Evolutionary conservation across 2,888 invertebrate genomes (phyloP).

Genomic region (Hemistola chrysoprasaria): DNA sequence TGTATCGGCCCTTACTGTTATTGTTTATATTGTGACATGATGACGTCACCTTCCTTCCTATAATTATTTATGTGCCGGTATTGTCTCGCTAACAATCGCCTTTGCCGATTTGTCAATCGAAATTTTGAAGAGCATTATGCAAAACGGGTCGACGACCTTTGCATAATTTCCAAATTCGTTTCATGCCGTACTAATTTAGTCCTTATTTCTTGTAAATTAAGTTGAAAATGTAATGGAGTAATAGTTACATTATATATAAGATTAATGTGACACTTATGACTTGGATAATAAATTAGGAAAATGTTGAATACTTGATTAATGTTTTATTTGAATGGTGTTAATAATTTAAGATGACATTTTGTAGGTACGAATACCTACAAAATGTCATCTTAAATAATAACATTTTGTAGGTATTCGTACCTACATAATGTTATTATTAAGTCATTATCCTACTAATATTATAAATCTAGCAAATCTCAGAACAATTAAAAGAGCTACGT

Average conservation of each 20-base stretch:
- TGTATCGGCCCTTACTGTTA: conserved; percentile 9
- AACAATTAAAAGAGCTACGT: too few relatives aligned
- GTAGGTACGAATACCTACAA: too few relatives aligned
- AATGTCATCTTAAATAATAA: too few relatives aligned
- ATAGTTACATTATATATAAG: too few relatives aligned
- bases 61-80: conserved; percentile 42
- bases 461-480: too few relatives aligned
- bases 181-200: conserved; percentile 1
- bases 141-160: conserved; percentile 31
- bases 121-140: conserved; percentile 43
- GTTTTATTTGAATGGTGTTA: neutral
- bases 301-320: too few relatives aligned
- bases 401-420: too few relatives aligned
- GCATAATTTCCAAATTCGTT: conserved; percentile 12
- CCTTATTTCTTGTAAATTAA: neutral
- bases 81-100: conserved; percentile 67
- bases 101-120: conserved; percentile 49
- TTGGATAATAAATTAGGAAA: too few relatives aligned
- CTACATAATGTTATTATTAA: too few relatives aligned
- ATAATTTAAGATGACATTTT: neutral
- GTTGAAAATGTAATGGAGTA: neutral
- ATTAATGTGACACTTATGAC: too few relatives aligned
- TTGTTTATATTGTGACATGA: conserved; percentile 1
- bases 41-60: conserved; percentile 56
- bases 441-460: too few relatives aligned